phyloP scores from a whole-genome alignment of 2,113 vertebrate genomes.

The Megaptera novaeangliae region DNA sequence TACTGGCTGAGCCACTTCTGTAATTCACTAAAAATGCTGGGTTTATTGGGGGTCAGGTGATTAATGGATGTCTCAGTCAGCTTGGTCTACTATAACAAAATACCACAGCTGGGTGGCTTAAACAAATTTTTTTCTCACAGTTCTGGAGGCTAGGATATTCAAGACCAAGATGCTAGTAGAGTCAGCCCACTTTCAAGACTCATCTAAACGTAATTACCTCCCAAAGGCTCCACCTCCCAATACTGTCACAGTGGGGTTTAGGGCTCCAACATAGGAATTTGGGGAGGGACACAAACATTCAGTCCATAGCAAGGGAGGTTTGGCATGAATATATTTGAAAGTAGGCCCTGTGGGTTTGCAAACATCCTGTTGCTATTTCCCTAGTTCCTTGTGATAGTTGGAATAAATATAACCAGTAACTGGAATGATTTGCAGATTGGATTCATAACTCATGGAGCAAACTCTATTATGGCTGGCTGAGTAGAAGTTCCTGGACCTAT shows the following conservation, averaged over 20 bases:
- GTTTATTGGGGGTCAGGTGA: neutral
- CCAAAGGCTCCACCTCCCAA: neutral
- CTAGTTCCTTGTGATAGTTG: neutral
- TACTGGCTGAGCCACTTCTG: neutral
- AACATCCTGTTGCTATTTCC: neutral
- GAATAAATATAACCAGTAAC: neutral
- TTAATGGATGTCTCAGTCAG: neutral
- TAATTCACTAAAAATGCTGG: neutral
- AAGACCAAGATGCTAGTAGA: neutral
- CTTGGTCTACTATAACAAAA: neutral
- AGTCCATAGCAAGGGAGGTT: neutral
- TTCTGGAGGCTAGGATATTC: neutral
- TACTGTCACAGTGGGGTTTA: neutral
- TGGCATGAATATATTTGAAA: neutral
- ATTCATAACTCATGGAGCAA: neutral
- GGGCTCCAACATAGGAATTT: neutral
- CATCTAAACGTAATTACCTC: neutral
- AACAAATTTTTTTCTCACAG: neutral
- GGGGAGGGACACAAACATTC: neutral
- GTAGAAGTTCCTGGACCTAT: neutral
- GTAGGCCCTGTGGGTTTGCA: neutral
- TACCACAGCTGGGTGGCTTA: neutral
- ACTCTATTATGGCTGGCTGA: neutral
- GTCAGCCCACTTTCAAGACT: neutral
- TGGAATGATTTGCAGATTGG: neutral